phyloP scores from a whole-genome alignment of 2,888 invertebrate genomes.

The Thecophora atra region DNA sequence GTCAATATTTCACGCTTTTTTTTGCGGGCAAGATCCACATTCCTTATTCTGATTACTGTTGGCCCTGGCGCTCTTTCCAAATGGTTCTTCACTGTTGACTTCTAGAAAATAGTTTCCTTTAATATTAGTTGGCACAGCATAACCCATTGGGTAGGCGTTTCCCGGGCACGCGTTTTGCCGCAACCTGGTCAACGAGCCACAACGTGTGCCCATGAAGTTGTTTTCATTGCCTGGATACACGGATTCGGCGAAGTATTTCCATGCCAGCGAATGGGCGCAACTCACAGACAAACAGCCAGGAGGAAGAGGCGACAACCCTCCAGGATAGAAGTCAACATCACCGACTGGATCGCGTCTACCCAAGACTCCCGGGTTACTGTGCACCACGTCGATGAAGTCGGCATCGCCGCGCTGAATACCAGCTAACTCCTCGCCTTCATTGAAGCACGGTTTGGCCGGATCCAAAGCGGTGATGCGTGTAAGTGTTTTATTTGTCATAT shows the following conservation, averaged over 20 bases:
- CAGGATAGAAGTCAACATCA: constrained; percentile 65
- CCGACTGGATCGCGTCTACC: constrained; percentile 62
- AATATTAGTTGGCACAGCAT: constrained; percentile 49
- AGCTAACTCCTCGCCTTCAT: constrained; percentile 59
- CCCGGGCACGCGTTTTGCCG: constrained; percentile 55
- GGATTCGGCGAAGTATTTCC: constrained; percentile 60
- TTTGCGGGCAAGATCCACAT: constrained; percentile 33
- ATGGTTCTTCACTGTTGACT: constrained; percentile 54
- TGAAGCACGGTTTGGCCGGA: constrained; percentile 65
- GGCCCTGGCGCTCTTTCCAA: constrained; percentile 48
- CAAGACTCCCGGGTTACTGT: constrained; percentile 62
- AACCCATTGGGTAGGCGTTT: constrained; percentile 58
- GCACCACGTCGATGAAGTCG: constrained; percentile 62
- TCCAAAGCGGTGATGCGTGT: constrained; percentile 63
- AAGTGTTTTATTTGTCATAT: constrained; percentile 52
- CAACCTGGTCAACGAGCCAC: constrained; percentile 56
- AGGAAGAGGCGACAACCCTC: constrained; percentile 57
- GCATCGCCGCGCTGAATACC: constrained; percentile 64
- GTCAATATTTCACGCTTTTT: not conserved
- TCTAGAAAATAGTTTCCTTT: constrained; percentile 64
- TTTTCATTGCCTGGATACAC: constrained; percentile 63
- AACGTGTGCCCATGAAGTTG: constrained; percentile 59
- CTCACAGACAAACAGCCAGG: constrained; percentile 55
- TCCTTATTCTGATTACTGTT: not conserved
- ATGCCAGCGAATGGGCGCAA: constrained; percentile 61